Evolutionary conservation across 2,113 vertebrate genomes (phyloP), one percentile per base, ranked within the genome.

Genomic region (Daubentonia madagascariensis): DNA sequence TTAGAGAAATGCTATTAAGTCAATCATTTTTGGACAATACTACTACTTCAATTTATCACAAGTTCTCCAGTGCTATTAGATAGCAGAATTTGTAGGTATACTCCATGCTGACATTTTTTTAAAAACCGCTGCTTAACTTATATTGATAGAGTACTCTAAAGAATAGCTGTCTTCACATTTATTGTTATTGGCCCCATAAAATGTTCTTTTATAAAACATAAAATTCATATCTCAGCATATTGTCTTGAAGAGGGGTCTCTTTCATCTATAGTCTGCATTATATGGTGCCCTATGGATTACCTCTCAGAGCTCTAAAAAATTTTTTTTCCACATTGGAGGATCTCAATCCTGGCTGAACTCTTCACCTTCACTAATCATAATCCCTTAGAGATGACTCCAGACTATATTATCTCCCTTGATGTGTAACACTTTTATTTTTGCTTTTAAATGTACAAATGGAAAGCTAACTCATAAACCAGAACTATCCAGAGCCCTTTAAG

Each of bases 151-250:
- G 2, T 70, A 61, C 12, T 75, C 28, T 18, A 85, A 68, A 93
- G 45, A 92, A 97, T 72, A 76, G 32, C 23, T 93, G 1, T 91
- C 91, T 95, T 94, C 3, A 85, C 14, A 78, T 59, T 95, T 94
- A 65, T 54, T 91, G 37, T 50, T 95, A 81, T 96, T 92, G 45
- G 12, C 0, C 5, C 89, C 76, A 88, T 57, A 95, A 75, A 88
- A 50, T 20, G 25, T 4, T 65, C 59, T 98, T 98, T 52, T 20
- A 92, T 30, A 52, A 89, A 61, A 35, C 40, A 94, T 50, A 61
- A 95, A 97, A 87, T 75, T 30, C 13, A 12, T 59, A 92, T 75
- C 16, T 92, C 59, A 91, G 80, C 40, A 84, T 63, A 79, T 35
- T 75, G 5, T 75, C 70, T 88, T 52, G 23, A 67, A 91, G 96